Conservation (phyloP, 2,888 invertebrate species). For the Drosophila limbata region DNA sequence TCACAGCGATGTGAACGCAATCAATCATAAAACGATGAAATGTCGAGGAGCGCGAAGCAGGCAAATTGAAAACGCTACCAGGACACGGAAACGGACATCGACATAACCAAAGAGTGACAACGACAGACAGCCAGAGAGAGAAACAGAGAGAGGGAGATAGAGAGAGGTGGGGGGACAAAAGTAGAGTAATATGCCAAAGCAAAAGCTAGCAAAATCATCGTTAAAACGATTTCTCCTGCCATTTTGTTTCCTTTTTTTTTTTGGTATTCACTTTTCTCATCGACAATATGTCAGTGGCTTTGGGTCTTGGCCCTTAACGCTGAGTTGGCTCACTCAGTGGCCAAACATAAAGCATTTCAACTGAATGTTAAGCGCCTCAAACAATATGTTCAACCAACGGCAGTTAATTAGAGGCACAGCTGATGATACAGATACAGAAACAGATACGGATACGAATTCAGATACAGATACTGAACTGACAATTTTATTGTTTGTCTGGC, state of each 20-base stretch:
- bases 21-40: constrained; percentile 82
- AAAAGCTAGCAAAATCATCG: constrained; percentile 24
- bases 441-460: constrained; percentile 11
- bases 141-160: not conserved
- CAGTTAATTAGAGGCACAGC: constrained; percentile 40
- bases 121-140: not conserved
- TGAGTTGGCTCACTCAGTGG: not conserved
- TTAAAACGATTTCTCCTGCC: constrained; percentile 30
- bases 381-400: constrained; percentile 31
- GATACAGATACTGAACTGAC: constrained; percentile 24
- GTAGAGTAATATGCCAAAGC: not conserved
- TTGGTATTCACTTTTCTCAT: constrained; percentile 1
- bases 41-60: constrained; percentile 52
- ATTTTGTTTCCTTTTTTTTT: constrained; percentile 3
- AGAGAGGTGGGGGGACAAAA: not conserved
- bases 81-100: constrained; percentile 25
- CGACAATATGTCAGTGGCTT: constrained; percentile 53
- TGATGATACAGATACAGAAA: constrained; percentile 11
- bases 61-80: constrained; percentile 50
- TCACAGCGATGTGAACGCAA: constrained; percentile 73
- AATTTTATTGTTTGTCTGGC: constrained; percentile 30
- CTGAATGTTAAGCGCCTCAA: constrained; percentile 38
- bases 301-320: constrained; percentile 9
- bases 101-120: constrained; percentile 1
- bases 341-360: constrained; percentile 15